Percentiles rank a stretch among this genome's conserved stretches.
These are phyloP conservation scores for Siniperca chuatsi DNA, from an alignment of 2,113 vertebrate genomes.

Conservation along the genomic window DNA sequence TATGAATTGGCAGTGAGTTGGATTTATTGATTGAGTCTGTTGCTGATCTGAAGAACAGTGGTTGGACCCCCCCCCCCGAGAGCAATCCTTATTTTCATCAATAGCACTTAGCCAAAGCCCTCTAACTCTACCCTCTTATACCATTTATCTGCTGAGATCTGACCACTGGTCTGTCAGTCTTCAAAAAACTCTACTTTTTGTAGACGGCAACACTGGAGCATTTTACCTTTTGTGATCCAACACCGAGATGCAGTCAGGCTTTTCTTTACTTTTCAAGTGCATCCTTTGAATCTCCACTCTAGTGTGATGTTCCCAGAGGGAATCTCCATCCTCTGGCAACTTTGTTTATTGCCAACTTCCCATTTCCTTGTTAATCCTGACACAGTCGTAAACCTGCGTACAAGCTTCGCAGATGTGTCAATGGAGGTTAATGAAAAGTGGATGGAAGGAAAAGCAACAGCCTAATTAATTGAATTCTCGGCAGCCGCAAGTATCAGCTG, in stretches of 20 bases:
- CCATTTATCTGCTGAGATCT: slow-evolving; percentile 52
- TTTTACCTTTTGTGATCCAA: slow-evolving; percentile 33
- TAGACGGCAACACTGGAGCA: background rate
- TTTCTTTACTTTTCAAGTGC: slow-evolving; percentile 19
- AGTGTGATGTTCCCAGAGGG: slow-evolving; percentile 51
- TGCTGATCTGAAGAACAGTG: slow-evolving; percentile 71
- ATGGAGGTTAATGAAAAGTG: slow-evolving; percentile 83
- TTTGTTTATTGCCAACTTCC: slow-evolving; percentile 78
- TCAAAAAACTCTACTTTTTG: slow-evolving; percentile 33
- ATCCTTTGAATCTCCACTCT: background rate
- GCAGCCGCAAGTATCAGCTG: slow-evolving; percentile 58
- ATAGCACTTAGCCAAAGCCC: slow-evolving; percentile 71
- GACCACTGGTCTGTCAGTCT: slow-evolving; percentile 44
- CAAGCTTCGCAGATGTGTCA: slow-evolving; percentile 65
- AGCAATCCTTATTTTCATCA: slow-evolving; percentile 67
- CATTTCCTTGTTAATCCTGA: slow-evolving; percentile 78
- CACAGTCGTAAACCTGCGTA: slow-evolving; percentile 67
- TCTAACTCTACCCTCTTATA: slow-evolving; percentile 44
- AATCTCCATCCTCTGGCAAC: slow-evolving; percentile 64
- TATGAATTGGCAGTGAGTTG: slow-evolving; percentile 43
- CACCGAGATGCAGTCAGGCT: slow-evolving; percentile 13
- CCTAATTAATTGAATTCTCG: slow-evolving; percentile 80
- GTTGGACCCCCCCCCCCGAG: slow-evolving; percentile 37
- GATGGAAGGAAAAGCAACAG: slow-evolving; percentile 79
- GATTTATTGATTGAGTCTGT: slow-evolving; percentile 67